Conservation (phyloP, 2,113 vertebrate genomes). For the Cephalopholis sonnerati region DNA sequence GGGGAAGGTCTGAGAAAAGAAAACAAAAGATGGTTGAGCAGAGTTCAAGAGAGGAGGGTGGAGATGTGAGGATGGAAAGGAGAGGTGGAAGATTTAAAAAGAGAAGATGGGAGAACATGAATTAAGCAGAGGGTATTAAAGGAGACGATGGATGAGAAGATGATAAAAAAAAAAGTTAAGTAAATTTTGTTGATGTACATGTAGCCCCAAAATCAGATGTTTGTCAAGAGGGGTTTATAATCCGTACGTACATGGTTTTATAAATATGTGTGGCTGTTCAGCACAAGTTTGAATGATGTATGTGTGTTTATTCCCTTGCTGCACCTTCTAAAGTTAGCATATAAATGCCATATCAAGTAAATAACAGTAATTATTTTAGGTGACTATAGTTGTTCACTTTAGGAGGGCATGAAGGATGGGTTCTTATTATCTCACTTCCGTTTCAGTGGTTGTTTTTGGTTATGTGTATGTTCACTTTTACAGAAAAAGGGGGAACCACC, state of each 20-base stretch:
- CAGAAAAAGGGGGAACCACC: background rate
- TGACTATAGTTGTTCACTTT: background rate
- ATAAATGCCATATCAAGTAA: background rate
- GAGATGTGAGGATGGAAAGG: conserved; percentile 28
- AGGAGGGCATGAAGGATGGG: background rate
- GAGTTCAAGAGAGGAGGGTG: conserved; percentile 33
- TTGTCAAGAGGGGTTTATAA: background rate
- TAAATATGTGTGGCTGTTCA: background rate
- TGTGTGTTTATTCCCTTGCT: background rate
- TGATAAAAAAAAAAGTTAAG: no score
- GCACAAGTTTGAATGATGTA: background rate
- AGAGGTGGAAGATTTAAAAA: background rate
- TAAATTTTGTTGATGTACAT: no score
- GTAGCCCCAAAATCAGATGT: no score
- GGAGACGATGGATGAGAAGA: no score
- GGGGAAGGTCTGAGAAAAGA: conserved; percentile 20
- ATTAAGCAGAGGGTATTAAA: background rate
- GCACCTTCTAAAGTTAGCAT: background rate
- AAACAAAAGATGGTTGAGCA: conserved; percentile 22
- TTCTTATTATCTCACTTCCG: background rate
- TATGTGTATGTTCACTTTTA: background rate
- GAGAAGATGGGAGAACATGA: background rate
- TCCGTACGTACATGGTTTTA: background rate
- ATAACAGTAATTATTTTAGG: background rate
- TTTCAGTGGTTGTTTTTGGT: background rate